Evolutionary conservation across 2,888 invertebrate genomes (phyloP).

Genomic region (Lepidochrysops patricia): DNA sequence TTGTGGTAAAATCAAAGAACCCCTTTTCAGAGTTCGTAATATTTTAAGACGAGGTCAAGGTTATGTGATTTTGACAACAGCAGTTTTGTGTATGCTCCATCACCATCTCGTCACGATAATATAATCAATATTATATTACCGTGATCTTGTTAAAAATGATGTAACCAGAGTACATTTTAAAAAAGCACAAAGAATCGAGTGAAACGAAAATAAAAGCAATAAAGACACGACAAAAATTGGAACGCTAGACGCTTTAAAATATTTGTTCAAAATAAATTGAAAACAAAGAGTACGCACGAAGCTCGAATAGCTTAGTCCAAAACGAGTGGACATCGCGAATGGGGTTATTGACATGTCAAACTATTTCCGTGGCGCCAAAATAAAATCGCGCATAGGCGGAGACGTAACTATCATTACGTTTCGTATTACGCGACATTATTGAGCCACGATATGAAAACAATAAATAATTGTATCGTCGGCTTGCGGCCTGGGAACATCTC

Average conservation of each 20-base stretch:
- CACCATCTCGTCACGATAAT: no score
- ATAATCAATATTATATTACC: neutral
- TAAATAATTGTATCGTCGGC: conserved; percentile 67
- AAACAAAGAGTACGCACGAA: conserved; percentile 55
- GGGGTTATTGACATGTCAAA: conserved; percentile 71
- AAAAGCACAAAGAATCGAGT: neutral
- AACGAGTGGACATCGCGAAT: conserved; percentile 59
- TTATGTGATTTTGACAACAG: no score
- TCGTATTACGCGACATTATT: conserved; percentile 31
- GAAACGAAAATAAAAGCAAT: conserved; percentile 37
- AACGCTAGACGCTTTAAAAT: conserved; percentile 44
- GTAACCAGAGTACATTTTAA: neutral
- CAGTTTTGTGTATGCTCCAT: no score
- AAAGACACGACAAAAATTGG: conserved; percentile 45
- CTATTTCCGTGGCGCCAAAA: conserved; percentile 71
- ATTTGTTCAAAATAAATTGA: conserved; percentile 55
- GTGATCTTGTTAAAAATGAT: neutral
- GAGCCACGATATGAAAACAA: conserved; percentile 67
- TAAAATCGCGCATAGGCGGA: conserved; percentile 56
- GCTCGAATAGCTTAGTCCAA: conserved; percentile 50
- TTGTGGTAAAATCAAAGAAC: no score
- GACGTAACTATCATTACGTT: conserved; percentile 37
- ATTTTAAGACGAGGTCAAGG: no score
- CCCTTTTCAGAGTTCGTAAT: no score
- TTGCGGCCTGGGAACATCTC: conserved; percentile 72